Conservation (phyloP, 2,888 invertebrate species). For the Trichogramma evanescens region DNA sequence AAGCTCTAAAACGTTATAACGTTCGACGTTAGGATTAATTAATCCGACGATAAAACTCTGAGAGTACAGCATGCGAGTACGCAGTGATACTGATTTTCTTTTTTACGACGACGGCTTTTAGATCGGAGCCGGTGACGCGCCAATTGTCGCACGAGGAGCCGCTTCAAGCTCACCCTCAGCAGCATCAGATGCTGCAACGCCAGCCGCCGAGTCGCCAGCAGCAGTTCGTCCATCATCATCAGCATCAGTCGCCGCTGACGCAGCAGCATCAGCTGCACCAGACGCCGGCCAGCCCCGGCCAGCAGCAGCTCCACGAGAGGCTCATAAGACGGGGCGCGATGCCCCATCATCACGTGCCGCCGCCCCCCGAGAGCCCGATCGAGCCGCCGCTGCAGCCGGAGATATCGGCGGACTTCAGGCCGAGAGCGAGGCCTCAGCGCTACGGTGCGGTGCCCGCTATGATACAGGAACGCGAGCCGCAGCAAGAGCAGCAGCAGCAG, state of each 20-base stretch:
- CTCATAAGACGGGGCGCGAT: constrained; percentile 22
- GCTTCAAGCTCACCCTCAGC: constrained; percentile 8
- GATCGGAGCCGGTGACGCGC: constrained; percentile 21
- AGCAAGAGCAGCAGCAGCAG: constrained; percentile 31
- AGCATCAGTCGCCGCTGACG: not conserved
- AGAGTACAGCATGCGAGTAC: too few relatives aligned
- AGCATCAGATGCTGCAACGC: constrained; percentile 1
- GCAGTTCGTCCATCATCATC: constrained; percentile 4
- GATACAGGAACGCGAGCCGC: constrained; percentile 33
- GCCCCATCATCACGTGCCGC: constrained; percentile 16
- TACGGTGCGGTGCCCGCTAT: constrained; percentile 33
- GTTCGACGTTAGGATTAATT: too few relatives aligned
- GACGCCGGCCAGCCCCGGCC: not conserved
- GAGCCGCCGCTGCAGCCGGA: not conserved
- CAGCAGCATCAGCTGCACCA: not conserved
- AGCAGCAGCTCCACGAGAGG: constrained; percentile 27
- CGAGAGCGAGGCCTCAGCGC: constrained; percentile 30
- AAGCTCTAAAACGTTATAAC: too few relatives aligned
- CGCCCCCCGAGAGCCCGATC: not conserved
- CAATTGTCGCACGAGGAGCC: constrained; percentile 20
- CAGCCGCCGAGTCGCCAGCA: constrained; percentile 6
- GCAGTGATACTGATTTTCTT: not conserved
- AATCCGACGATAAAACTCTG: too few relatives aligned
- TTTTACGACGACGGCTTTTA: not conserved
- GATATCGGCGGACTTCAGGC: constrained; percentile 27